Conservation (phyloP, 2,797 vertebrate species). For the Danionella dracula region DNA sequence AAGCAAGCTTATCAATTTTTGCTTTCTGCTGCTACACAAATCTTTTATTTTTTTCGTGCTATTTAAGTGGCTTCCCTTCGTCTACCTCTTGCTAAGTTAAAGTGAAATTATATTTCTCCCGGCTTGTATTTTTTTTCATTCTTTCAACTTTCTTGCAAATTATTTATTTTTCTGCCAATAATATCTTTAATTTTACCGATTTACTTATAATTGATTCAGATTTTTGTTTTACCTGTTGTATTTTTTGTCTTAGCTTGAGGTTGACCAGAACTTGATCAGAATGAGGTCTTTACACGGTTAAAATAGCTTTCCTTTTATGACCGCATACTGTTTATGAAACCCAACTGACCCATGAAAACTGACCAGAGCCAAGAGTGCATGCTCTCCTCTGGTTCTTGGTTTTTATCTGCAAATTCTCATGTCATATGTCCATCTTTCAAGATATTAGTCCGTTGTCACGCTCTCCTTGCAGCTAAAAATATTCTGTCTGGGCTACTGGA, state of each 20-base stretch:
- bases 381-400: constrained; percentile 51
- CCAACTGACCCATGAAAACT: constrained; percentile 26
- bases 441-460: constrained; percentile 64
- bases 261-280: too few relatives aligned
- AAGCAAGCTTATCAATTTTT: constrained; percentile 8
- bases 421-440: constrained; percentile 55
- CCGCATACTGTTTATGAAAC: constrained; percentile 30
- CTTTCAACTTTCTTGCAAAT: too few relatives aligned
- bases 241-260: too few relatives aligned
- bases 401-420: constrained; percentile 51
- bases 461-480: constrained; percentile 51
- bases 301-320: constrained; percentile 12
- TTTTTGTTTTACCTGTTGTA: too few relatives aligned
- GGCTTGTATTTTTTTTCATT: not conserved
- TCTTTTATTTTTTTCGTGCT: too few relatives aligned
- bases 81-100: too few relatives aligned
- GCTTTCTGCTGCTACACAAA: constrained; percentile 6
- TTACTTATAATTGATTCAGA: too few relatives aligned
- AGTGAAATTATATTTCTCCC: not conserved
- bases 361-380: constrained; percentile 38
- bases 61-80: too few relatives aligned
- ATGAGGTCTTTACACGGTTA: constrained; percentile 6
- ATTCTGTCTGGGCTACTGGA: constrained; percentile 57
- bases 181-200: too few relatives aligned
- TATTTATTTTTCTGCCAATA: too few relatives aligned